Evolutionary conservation across 2,888 invertebrate species (phyloP).

Genomic region (Eubasilissa splendida): DNA sequence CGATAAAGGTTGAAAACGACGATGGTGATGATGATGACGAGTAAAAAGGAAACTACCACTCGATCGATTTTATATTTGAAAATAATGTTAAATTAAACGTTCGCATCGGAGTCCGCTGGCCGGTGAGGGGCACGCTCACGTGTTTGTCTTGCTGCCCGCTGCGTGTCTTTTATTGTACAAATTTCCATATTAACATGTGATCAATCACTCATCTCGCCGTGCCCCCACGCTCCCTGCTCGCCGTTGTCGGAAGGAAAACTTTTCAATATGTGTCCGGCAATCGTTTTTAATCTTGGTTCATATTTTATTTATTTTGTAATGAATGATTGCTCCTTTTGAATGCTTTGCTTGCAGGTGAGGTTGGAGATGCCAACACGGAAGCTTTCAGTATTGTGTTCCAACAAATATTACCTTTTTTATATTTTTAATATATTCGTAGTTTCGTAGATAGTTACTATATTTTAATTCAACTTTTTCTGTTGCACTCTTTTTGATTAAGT

Average conservation of each 20-base stretch:
- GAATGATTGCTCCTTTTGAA: background rate
- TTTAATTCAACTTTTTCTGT: background rate
- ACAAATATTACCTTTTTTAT: background rate
- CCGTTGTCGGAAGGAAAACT: conserved; percentile 2
- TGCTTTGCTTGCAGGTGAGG: background rate
- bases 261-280: conserved; percentile 4
- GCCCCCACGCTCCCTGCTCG: background rate
- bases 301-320: background rate
- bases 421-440: background rate
- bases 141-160: conserved; percentile 54
- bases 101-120: conserved; percentile 11
- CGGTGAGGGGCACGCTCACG: background rate
- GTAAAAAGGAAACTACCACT: background rate
- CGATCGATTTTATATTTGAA: background rate
- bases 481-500: background rate
- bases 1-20: background rate
- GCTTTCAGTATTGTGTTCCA: background rate
- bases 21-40: background rate
- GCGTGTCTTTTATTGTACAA: conserved; percentile 54
- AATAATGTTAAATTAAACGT: conserved; percentile 3
- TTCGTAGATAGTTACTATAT: background rate
- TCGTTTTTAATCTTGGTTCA: background rate
- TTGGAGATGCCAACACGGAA: background rate
- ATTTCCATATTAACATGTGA: conserved; percentile 56
- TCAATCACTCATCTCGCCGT: conserved; percentile 52